These are phyloP conservation scores for Chloroclysta siterata DNA, from an alignment of 2,888 invertebrate species.

Conservation along the genomic window DNA sequence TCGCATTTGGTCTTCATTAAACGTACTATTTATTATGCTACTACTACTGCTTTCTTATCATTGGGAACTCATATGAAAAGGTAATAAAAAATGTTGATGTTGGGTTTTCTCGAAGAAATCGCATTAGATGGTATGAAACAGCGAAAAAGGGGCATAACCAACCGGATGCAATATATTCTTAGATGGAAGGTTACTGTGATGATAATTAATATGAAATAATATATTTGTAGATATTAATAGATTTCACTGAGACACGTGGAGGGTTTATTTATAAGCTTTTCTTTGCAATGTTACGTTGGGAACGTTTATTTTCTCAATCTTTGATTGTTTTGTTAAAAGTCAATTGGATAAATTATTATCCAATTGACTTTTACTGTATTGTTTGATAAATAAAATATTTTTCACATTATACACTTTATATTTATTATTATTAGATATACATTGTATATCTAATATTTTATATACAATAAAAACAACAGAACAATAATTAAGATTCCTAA, in stretches of 20 bases:
- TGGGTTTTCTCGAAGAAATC: background rate
- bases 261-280: background rate
- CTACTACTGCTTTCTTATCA: background rate
- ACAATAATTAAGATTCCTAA: too few relatives aligned
- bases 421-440: too few relatives aligned
- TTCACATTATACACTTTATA: too few relatives aligned
- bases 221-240: conserved; percentile 13
- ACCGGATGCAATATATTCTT: conserved; percentile 30
- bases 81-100: too few relatives aligned
- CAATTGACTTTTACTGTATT: too few relatives aligned
- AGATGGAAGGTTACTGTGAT: conserved; percentile 9
- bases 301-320: background rate
- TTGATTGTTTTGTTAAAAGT: background rate
- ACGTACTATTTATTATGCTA: too few relatives aligned
- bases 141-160: conserved; percentile 26
- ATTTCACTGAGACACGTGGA: conserved; percentile 11
- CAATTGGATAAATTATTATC: too few relatives aligned
- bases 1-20: too few relatives aligned
- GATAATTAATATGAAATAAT: background rate
- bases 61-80: background rate
- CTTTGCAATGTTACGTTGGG: background rate
- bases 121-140: conserved; percentile 1
- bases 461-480: too few relatives aligned
- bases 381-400: too few relatives aligned
- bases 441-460: too few relatives aligned